Evolutionary conservation across 92 coral and sea anemone species (phyloP), one percentile per base, ranked within the genome.

Genomic region (Umimayanthus kanabou): DNA sequence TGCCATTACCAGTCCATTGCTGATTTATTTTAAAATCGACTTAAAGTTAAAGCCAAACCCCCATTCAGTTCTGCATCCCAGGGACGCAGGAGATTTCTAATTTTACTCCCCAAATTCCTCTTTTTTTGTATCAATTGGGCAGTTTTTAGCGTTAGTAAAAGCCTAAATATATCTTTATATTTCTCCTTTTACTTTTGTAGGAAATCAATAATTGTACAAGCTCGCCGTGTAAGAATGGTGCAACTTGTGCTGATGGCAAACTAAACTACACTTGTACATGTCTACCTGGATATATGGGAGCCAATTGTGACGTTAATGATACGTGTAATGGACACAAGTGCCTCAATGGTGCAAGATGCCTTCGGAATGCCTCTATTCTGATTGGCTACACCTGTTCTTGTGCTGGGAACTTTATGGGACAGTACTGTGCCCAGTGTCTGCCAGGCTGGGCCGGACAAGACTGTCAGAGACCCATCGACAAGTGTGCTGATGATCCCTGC

Each of bases 401-500:
- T 81, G 74, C n/a, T n/a, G 80, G 80, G 26, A 73, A 90, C 47
- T 92, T 92, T 37, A 77, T 80, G 53, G 95, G 95, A 4, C 73
- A 47, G 53, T 85, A 49, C 66, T 92, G 95, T 64, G 91, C 84
- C 81, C 50, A 50, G 14, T 92, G 95, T 80, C 40, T 70, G 25
- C 77, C 75, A 40, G 93, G 95, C 42, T 89, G 55, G 57, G 90
- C 93, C 2, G 95, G 95, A 20, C 61, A 15, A 16, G 75, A 84
- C 64, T 92, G 95, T 50, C 70, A 84, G 30, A 66, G 45, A 23
- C 84, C 87, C 18, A 85, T 92, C 25, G 84, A 91, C 64, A 89
- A 88, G 73, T 93, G 95, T 70, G 82, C 79, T 39, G 42, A 73
- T 40, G 65, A 45, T 76, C 93, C 95, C 61, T 93, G 95, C 47